Percentiles rank a stretch among this genome's conserved stretches.
Evolutionary conservation across 1,140 invertebrate species (phyloP).

Genomic region (Chironomus tepperi): DNA sequence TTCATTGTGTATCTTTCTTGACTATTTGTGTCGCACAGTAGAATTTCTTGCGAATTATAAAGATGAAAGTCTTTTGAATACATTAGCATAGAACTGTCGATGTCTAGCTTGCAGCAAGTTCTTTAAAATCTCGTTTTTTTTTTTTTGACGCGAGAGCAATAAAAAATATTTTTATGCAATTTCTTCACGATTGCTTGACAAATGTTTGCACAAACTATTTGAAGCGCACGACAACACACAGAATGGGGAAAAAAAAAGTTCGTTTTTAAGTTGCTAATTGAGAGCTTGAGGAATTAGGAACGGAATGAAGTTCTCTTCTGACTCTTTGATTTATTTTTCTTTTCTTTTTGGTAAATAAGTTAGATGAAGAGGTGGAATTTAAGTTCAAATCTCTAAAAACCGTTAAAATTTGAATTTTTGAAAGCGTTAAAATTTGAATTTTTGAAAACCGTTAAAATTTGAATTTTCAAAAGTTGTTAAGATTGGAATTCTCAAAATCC

Average conservation of each 20-base stretch:
- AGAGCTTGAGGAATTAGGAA: not conserved
- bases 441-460: no score
- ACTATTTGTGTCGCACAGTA: not conserved
- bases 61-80: no score
- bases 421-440: no score
- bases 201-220: not conserved
- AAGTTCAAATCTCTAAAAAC: no score
- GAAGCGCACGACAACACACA: not conserved
- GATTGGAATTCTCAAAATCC: no score
- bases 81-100: no score
- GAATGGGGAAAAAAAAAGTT: not conserved
- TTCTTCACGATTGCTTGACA: conserved; percentile 6
- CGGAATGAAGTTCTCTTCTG: not conserved
- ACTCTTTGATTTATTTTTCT: no score
- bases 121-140: not conserved
- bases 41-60: no score
- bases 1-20: not conserved
- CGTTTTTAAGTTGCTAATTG: not conserved
- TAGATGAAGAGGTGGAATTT: no score
- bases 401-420: no score
- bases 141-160: not conserved
- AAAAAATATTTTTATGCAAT: not conserved
- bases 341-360: no score
- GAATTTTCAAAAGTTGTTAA: no score
- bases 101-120: not conserved